phyloP scores from a whole-genome alignment of 2,113 vertebrate species.

The Dermatemys mawii region DNA sequence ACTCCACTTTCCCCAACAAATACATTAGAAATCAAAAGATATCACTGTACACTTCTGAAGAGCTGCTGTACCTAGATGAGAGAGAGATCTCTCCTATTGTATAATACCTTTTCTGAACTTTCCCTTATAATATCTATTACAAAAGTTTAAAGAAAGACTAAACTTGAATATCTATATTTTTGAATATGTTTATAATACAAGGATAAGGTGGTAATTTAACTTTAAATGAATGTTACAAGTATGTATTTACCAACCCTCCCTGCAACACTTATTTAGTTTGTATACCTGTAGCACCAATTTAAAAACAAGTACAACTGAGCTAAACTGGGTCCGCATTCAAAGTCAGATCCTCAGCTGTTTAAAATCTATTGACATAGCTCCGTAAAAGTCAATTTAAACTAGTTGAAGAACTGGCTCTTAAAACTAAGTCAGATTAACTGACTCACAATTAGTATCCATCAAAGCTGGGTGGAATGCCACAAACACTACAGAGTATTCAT shows the following conservation, averaged over 20 bases:
- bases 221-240: neutral
- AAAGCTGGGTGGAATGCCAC: neutral
- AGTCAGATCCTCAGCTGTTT: neutral
- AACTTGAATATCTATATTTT: neutral
- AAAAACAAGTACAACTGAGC: neutral
- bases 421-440: neutral
- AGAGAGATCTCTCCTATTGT: neutral
- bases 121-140: neutral
- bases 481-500: neutral
- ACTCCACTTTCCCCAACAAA: neutral
- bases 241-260: neutral
- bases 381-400: neutral
- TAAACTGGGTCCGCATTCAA: neutral
- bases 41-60: neutral
- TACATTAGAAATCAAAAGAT: neutral
- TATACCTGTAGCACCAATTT: neutral
- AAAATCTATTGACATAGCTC: neutral
- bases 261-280: neutral
- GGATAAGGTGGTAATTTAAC: neutral
- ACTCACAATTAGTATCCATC: neutral
- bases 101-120: neutral
- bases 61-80: neutral
- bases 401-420: neutral
- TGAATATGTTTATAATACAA: neutral
- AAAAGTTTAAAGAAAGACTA: neutral